Conservation (phyloP, 2,888 invertebrate genomes). For the Nesidiocoris tenuis region DNA sequence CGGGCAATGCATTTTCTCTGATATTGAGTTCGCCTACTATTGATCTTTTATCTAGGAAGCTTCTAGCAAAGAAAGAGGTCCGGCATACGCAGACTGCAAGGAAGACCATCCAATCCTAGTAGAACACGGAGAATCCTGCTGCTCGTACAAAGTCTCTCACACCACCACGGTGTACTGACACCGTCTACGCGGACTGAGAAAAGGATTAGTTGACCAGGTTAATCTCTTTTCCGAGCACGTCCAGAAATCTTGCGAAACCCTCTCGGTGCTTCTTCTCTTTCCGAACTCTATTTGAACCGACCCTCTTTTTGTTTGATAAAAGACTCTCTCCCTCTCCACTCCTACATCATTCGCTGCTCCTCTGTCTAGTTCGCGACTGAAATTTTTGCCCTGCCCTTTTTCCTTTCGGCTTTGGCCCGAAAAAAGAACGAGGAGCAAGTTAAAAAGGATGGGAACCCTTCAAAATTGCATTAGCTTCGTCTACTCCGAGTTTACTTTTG, state of each 20-base stretch:
- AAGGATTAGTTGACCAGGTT: slow-evolving; percentile 10
- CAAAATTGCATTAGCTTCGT: neutral
- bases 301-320: neutral
- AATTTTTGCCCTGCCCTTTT: neutral
- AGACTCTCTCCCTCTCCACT: neutral
- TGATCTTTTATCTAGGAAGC: no score
- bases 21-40: no score
- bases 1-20: no score
- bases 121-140: no score
- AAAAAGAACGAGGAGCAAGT: neutral
- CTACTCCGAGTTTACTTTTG: neutral
- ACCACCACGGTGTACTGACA: no score
- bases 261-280: neutral
- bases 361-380: neutral
- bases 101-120: no score
- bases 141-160: no score
- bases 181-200: neutral
- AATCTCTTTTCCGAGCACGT: slow-evolving; percentile 3
- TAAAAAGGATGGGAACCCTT: neutral
- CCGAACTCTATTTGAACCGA: neutral
- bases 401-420: neutral
- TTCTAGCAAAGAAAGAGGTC: no score
- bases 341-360: neutral
- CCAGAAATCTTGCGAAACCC: neutral
- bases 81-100: no score